Evolutionary conservation across 2,113 vertebrate species (phyloP).

Genomic region (Gobius niger): DNA sequence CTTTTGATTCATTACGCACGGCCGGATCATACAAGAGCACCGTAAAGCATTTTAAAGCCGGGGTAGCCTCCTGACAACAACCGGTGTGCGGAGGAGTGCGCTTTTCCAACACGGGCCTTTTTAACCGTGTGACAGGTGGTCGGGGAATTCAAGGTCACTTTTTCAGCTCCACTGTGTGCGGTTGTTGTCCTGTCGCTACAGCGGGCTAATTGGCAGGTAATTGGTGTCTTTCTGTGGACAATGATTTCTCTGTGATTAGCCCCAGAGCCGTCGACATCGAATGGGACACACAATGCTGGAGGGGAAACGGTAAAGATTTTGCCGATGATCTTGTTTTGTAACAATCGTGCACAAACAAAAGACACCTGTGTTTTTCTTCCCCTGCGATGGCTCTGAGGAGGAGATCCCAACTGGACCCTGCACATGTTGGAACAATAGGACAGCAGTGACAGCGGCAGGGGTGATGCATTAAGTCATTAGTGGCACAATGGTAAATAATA

Average conservation of each 20-base stretch:
- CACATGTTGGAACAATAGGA: background rate
- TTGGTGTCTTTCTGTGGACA: conserved; percentile 21
- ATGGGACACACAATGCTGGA: conserved; percentile 9
- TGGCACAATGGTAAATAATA: conserved; percentile 7
- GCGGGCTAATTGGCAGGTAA: conserved; percentile 26
- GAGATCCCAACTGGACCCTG: background rate
- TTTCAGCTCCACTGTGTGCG: background rate
- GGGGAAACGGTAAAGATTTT: background rate
- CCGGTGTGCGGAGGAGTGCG: background rate
- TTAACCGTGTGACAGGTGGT: background rate
- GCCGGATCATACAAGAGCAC: conserved; percentile 14
- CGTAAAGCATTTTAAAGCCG: conserved; percentile 7
- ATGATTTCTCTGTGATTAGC: conserved; percentile 1
- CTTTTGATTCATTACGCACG: conserved; percentile 21
- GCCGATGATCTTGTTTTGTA: conserved; percentile 7
- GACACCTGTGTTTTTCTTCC: conserved; percentile 22
- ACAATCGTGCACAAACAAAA: conserved; percentile 6
- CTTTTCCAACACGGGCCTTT: background rate
- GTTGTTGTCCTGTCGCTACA: conserved; percentile 11
- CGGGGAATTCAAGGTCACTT: conserved; percentile 18
- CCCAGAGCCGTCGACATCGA: conserved; percentile 9
- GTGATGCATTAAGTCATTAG: conserved; percentile 20
- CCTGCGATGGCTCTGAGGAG: conserved; percentile 6
- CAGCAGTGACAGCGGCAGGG: conserved; percentile 1
- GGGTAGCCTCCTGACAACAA: background rate